Percentiles rank a stretch among this genome's conserved stretches.
Conservation (phyloP, 2,113 vertebrate species). For the Amblyopsis rosae region DNA sequence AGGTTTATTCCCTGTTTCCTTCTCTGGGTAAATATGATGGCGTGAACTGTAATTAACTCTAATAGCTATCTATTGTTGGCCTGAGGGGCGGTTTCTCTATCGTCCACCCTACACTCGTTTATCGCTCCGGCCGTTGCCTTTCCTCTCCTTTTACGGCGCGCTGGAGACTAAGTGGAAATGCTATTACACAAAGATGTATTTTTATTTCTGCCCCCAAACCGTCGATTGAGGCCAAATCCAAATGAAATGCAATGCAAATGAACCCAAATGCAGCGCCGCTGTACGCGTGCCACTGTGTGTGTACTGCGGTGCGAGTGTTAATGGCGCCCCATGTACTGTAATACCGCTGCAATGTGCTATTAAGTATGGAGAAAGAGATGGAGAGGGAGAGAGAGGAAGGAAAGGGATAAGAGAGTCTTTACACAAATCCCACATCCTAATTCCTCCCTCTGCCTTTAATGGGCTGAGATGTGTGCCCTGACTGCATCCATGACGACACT, state of each 20-base stretch:
- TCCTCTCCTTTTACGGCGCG: conserved; percentile 62
- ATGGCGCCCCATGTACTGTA: conserved; percentile 67
- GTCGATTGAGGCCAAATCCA: conserved; percentile 65
- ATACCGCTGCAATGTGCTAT: conserved; percentile 63
- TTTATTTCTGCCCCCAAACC: conserved; percentile 41
- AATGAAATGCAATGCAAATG: conserved; percentile 73
- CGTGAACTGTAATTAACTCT: conserved; percentile 76
- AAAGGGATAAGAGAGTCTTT: background rate
- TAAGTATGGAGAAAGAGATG: conserved; percentile 50
- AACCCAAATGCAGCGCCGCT: conserved; percentile 66
- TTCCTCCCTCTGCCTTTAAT: conserved; percentile 53
- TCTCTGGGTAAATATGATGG: conserved; percentile 73
- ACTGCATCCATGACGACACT: conserved; percentile 51
- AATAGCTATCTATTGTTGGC: conserved; percentile 67
- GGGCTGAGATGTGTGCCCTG: conserved; percentile 44
- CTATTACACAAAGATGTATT: conserved; percentile 67
- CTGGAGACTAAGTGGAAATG: conserved; percentile 64
- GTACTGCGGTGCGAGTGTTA: conserved; percentile 53
- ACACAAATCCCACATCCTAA: conserved; percentile 51
- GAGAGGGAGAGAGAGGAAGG: background rate
- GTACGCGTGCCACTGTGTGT: conserved; percentile 22
- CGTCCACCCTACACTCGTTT: conserved; percentile 61
- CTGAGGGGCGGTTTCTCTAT: conserved; percentile 63
- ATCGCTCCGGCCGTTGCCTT: conserved; percentile 55
- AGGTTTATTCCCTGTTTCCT: conserved; percentile 61